Conservation (phyloP, 2,888 invertebrate species). For the Lasioglossum leucozonium region DNA sequence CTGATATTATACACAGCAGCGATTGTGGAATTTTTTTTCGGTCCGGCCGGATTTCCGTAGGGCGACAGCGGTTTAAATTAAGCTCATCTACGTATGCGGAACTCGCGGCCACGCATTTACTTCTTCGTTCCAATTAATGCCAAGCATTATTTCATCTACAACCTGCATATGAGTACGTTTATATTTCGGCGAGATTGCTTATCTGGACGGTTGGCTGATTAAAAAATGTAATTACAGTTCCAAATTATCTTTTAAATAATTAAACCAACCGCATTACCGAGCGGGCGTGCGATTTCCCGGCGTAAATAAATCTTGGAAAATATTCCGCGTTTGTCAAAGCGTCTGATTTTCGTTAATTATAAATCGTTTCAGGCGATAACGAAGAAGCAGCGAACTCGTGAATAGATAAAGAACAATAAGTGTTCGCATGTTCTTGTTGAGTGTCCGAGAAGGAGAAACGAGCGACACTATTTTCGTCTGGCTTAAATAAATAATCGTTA, state of each 20-base stretch:
- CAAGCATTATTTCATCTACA: constrained; percentile 21
- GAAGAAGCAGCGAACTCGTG: neutral
- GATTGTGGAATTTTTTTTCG: constrained; percentile 18
- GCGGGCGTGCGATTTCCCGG: neutral
- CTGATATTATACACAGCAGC: constrained; percentile 11
- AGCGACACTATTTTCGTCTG: constrained; percentile 67
- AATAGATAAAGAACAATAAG: neutral
- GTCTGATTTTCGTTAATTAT: neutral
- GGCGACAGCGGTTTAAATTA: constrained; percentile 31
- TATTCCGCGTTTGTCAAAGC: neutral
- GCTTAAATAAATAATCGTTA: constrained; percentile 70
- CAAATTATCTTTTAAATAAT: constrained; percentile 8
- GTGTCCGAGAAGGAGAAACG: constrained; percentile 4
- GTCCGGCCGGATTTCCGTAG: constrained; percentile 8
- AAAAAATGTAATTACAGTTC: constrained; percentile 12
- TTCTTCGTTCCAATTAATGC: constrained; percentile 40
- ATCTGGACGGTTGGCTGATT: constrained; percentile 1
- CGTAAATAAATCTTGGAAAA: neutral
- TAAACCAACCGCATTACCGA: constrained; percentile 8
- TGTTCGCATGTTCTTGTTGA: neutral
- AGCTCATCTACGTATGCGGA: constrained; percentile 13
- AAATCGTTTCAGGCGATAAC: neutral
- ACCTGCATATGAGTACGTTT: neutral
- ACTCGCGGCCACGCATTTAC: constrained; percentile 15
- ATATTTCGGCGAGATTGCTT: neutral